Percentiles rank a stretch among this genome's conserved stretches.
These are phyloP conservation scores for Eupithecia abbreviata DNA, from an alignment of 2,888 invertebrate species.

Conservation along the genomic window DNA sequence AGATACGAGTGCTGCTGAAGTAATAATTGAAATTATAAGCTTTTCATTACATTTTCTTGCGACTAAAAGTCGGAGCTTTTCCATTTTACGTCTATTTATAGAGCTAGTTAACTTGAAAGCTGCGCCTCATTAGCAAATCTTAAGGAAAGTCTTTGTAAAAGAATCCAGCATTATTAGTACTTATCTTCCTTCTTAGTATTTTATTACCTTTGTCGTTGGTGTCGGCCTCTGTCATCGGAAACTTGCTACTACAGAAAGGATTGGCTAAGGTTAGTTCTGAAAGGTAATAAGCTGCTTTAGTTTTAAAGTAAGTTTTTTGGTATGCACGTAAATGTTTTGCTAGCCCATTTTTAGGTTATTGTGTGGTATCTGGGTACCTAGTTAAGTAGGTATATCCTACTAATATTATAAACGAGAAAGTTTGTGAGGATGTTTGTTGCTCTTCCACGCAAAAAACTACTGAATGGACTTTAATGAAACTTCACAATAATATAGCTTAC, in stretches of 20 bases:
- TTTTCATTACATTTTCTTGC: neutral
- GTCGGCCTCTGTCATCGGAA: neutral
- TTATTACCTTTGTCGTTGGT: neutral
- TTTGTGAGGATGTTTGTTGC: too few relatives aligned
- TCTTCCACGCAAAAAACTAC: too few relatives aligned
- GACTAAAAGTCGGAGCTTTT: slow-evolving; percentile 14
- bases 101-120: slow-evolving; percentile 23
- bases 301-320: neutral
- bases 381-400: too few relatives aligned
- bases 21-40: neutral
- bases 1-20: neutral
- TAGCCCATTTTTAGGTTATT: too few relatives aligned
- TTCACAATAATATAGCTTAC: too few relatives aligned
- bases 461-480: too few relatives aligned
- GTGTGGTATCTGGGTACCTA: too few relatives aligned
- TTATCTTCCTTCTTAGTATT: neutral
- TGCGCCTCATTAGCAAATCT: slow-evolving; percentile 30
- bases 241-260: neutral
- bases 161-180: neutral
- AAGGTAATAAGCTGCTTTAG: neutral
- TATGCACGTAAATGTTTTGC: too few relatives aligned
- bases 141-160: slow-evolving; percentile 5
- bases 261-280: neutral
- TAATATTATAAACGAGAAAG: too few relatives aligned
- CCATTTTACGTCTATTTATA: neutral